phyloP scores from a whole-genome alignment of 1,140 invertebrate species.

The Diachasma alloeum region DNA sequence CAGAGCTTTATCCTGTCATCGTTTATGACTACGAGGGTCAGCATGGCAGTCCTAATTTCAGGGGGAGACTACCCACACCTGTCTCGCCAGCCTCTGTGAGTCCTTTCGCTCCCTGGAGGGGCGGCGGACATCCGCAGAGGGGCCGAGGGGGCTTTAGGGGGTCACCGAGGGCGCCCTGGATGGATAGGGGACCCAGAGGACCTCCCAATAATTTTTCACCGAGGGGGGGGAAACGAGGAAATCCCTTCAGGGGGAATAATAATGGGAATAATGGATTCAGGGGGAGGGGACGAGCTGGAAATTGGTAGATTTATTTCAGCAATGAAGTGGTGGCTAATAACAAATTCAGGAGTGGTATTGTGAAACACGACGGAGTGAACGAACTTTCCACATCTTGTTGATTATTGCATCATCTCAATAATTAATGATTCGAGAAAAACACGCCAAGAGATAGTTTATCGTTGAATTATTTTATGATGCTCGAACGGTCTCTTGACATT shows the following conservation, averaged over 20 bases:
- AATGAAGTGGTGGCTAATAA: background rate
- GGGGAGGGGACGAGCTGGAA: slow-evolving; percentile 20
- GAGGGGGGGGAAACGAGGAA: slow-evolving; percentile 51
- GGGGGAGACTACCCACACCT: slow-evolving; percentile 37
- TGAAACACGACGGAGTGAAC: no score
- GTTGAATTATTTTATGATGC: no score
- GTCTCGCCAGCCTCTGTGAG: background rate
- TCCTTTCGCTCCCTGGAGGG: slow-evolving; percentile 46
- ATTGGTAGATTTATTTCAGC: slow-evolving; percentile 42
- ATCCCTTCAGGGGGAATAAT: slow-evolving; percentile 51
- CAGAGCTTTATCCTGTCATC: slow-evolving; percentile 35
- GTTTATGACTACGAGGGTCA: slow-evolving; percentile 47
- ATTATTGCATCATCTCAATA: no score
- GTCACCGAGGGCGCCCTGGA: slow-evolving; percentile 54
- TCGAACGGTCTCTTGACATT: no score
- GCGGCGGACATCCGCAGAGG: slow-evolving; percentile 28
- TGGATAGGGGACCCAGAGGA: slow-evolving; percentile 51
- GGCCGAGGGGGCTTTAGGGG: slow-evolving; percentile 49
- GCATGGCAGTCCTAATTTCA: slow-evolving; percentile 35
- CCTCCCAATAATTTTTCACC: slow-evolving; percentile 42
- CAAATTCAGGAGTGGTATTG: no score
- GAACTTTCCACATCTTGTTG: no score
- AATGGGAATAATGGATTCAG: slow-evolving; percentile 45
- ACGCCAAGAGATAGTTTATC: no score
- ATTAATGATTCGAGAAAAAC: no score